Conservation (phyloP, 2,888 invertebrate species). For the Entomobrya multifasciata region DNA sequence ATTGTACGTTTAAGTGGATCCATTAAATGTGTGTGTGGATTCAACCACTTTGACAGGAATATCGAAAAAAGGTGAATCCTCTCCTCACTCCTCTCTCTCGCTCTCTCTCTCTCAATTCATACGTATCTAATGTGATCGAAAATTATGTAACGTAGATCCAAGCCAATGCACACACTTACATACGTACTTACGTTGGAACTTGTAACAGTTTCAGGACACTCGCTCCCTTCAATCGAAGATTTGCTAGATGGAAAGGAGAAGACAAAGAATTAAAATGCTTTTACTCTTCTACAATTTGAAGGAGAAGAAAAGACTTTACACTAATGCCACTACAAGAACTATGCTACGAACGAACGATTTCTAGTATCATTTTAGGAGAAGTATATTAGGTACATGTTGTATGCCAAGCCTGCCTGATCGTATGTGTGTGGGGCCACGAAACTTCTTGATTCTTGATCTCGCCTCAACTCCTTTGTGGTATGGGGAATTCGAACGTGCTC, state of each 20-base stretch:
- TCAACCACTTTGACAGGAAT: constrained; percentile 66
- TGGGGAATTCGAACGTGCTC: constrained; percentile 70
- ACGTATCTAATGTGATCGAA: constrained; percentile 50
- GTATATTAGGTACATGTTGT: constrained; percentile 1
- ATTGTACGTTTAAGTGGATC: constrained; percentile 59
- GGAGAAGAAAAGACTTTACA: constrained; percentile 31
- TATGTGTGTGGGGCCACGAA: constrained; percentile 69
- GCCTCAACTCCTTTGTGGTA: constrained; percentile 73
- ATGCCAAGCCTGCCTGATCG: background rate
- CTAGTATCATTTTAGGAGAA: constrained; percentile 27
- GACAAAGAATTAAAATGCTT: constrained; percentile 59
- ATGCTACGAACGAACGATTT: background rate
- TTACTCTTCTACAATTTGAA: constrained; percentile 17
- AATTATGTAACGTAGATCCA: background rate
- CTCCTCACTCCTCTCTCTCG: too few relatives aligned
- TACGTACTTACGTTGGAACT: background rate
- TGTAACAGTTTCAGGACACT: background rate
- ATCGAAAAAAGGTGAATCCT: constrained; percentile 51
- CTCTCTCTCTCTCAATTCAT: constrained; percentile 15
- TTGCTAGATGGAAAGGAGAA: constrained; percentile 1
- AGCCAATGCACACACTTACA: constrained; percentile 5
- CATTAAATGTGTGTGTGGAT: constrained; percentile 62
- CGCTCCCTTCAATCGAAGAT: constrained; percentile 16
- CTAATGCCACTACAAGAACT: constrained; percentile 37
- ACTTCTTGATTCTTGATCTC: constrained; percentile 72